Evolutionary conservation across 2,113 vertebrate species (phyloP).

Genomic region (Solenodon paradoxus): DNA sequence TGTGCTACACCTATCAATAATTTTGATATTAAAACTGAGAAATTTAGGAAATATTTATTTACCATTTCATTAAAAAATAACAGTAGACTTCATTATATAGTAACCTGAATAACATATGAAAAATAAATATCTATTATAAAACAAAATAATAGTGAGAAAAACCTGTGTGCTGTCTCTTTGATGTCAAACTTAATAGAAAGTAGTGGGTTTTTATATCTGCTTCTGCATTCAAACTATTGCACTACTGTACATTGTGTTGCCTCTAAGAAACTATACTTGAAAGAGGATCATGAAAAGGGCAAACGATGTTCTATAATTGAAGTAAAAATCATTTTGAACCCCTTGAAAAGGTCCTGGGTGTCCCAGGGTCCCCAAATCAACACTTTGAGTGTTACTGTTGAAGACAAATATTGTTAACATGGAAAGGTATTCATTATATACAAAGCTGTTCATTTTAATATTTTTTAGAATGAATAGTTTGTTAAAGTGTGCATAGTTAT

Average conservation of each 20-base stretch:
- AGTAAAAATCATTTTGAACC: neutral
- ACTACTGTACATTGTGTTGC: neutral
- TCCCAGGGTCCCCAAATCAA: neutral
- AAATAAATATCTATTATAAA: neutral
- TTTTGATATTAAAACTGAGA: conserved; percentile 22
- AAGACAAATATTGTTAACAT: neutral
- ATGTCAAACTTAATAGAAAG: neutral
- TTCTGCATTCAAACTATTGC: too few species aligned
- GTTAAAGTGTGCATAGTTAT: neutral
- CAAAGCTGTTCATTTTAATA: neutral
- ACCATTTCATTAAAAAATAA: conserved; percentile 25
- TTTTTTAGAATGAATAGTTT: neutral
- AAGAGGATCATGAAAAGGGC: neutral
- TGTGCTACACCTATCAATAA: neutral
- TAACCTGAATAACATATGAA: neutral
- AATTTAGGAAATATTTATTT: neutral
- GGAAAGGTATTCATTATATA: neutral
- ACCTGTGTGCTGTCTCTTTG: neutral
- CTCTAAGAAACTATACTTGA: neutral
- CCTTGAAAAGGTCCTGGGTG: neutral
- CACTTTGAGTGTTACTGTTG: neutral
- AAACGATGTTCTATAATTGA: neutral
- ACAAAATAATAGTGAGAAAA: neutral
- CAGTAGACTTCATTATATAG: neutral
- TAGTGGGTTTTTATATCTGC: too few species aligned